Evolutionary conservation across 2,888 invertebrate genomes (phyloP).

Genomic region (Dryobota labecula): DNA sequence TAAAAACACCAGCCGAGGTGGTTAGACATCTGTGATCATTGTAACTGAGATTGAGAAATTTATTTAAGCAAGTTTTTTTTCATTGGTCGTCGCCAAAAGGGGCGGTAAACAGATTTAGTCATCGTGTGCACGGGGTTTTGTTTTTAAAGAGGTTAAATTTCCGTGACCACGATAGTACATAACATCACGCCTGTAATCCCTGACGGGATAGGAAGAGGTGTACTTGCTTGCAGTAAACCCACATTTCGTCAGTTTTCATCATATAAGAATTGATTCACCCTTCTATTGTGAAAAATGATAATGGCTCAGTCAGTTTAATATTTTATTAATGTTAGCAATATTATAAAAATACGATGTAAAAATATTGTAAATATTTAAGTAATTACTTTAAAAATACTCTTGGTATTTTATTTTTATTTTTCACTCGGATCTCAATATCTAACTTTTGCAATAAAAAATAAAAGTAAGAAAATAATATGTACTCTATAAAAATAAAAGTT

Average conservation of each 20-base stretch:
- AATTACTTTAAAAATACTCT: constrained; percentile 25
- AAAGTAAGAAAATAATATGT: constrained; percentile 7
- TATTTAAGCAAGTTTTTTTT: no score
- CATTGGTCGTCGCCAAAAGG: no score
- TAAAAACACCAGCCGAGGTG: no score
- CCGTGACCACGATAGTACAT: no score
- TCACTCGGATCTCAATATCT: constrained; percentile 51
- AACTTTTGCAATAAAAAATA: constrained; percentile 26
- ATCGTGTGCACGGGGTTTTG: no score
- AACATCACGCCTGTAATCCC: no score
- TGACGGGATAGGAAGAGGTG: no score
- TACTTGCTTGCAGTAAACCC: no score
- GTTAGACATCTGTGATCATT: no score
- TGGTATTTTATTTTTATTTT: constrained; percentile 29
- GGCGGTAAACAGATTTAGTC: no score
- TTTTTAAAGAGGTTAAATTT: no score
- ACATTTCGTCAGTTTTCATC: background rate
- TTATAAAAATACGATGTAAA: constrained; percentile 33
- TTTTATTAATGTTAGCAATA: constrained; percentile 7
- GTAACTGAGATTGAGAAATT: no score
- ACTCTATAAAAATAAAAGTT: constrained; percentile 14
- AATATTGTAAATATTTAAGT: constrained; percentile 57
- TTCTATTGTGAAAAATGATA: background rate
- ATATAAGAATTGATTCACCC: background rate
- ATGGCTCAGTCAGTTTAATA: background rate